Evolutionary conservation across 1,140 invertebrate species (phyloP), one percentile per base, ranked within the genome.

Genomic region (Asbolus verrucosus): DNA sequence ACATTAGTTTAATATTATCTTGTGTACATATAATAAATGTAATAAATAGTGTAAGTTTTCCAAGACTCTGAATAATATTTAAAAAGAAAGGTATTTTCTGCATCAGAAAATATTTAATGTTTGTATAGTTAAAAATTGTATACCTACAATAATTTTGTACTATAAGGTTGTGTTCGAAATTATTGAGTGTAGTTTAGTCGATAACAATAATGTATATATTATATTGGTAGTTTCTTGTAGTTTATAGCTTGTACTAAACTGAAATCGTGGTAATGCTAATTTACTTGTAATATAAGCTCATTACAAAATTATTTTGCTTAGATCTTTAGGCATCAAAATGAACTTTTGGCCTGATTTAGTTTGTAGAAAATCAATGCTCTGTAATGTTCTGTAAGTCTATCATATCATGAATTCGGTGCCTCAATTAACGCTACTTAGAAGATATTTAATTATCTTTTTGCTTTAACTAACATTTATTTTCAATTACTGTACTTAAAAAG

Each of bases 71-170:
- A 27, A 4, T 27, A 27, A 27, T 27, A 27, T 27, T 27, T 27
- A 27, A 27, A 27, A 27, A 27, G 3, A 31, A 36, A 8, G 9
- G 9, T 63, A 65, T 70, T 70, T 70, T 70, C 69, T 70, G 69
- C 46, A 70, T 70, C 69, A 70, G 69, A 70, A 70, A 70, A 65
- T 70, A 31, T 69, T 68, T n/a, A 54, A 62, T 36, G 61, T 27
- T 24, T 59, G 11, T 30, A 59, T 13, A 27, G 50, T 59, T 18
- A 50, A 62, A 27, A 27, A 27, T 27, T 27, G 24, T 27, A 27
- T 27, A 27, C 24, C 24, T 36, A 39, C 33, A 39, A 63, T 63
- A 41, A 39, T 63, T 41, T 39, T 39, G 16, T 38, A 60, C 27
- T 27, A 14, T 27, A 54, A 60, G 31, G 31, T 60, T 60, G 46